Evolutionary conservation across 1,140 invertebrate species (phyloP).

Genomic region (Apis dorsata): DNA sequence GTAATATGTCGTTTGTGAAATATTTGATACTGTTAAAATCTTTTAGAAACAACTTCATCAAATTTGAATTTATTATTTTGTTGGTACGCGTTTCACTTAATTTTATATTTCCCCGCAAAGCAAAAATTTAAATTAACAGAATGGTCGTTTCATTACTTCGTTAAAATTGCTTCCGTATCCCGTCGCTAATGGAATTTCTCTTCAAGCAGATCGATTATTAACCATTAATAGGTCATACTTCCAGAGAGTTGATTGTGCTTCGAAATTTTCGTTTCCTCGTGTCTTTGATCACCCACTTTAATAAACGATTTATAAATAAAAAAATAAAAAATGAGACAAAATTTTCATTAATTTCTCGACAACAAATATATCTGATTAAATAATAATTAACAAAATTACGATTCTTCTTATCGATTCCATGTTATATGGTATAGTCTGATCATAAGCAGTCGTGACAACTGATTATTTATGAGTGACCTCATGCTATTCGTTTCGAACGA

Average conservation of each 20-base stretch:
- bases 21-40: too few relatives aligned
- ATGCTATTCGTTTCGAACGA: conserved; percentile 8
- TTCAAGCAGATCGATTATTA: conserved; percentile 42
- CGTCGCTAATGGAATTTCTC: conserved; percentile 41
- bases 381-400: conserved; percentile 13
- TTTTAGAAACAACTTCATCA: too few relatives aligned
- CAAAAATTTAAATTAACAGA: conserved; percentile 30
- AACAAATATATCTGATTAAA: not conserved
- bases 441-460: conserved; percentile 27
- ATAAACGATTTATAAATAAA: not conserved
- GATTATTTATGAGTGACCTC: conserved; percentile 6
- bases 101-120: not conserved
- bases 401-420: conserved; percentile 29
- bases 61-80: too few relatives aligned
- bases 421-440: conserved; percentile 13
- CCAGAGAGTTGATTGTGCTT: not conserved
- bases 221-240: conserved; percentile 38
- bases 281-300: not conserved
- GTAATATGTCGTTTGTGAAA: too few relatives aligned
- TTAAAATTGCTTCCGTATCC: conserved; percentile 23
- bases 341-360: not conserved
- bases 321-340: not conserved
- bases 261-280: conserved; percentile 7
- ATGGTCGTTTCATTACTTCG: not conserved
- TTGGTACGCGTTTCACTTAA: not conserved